A percentile compares a stretch with the other conserved stretches of the same genome.
These are phyloP conservation scores for Phoenicopterus ruber DNA, from an alignment of 2,113 vertebrate genomes.

Conservation along the genomic window DNA sequence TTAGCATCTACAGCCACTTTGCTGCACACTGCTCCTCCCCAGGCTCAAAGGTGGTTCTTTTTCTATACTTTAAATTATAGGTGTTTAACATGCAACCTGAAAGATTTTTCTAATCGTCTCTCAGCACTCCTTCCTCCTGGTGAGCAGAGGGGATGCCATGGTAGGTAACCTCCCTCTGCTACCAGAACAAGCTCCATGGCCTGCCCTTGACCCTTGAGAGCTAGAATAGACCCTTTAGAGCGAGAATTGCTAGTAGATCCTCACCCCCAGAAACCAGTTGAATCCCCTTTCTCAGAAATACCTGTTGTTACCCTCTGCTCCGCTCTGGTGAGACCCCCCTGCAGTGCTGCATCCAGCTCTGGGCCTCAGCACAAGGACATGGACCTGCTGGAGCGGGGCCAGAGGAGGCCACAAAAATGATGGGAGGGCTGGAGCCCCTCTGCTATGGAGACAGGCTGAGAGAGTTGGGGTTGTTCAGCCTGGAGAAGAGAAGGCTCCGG, in stretches of 20 bases:
- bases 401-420: no score
- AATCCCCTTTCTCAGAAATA: neutral
- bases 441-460: no score
- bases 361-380: no score
- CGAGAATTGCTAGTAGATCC: neutral
- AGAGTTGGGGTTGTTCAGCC: no score
- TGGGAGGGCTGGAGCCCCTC: no score
- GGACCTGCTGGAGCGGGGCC: no score
- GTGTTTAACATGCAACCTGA: neutral
- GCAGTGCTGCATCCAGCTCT: no score
- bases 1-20: neutral
- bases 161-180: neutral
- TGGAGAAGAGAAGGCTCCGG: no score
- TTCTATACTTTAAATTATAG: neutral
- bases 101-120: neutral
- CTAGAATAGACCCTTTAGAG: neutral
- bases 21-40: neutral
- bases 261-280: accelerated
- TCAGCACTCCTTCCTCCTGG: neutral
- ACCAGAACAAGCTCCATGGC: neutral
- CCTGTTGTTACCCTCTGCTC: no score
- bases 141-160: neutral
- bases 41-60: neutral
- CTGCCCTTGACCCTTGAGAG: neutral
- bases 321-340: no score